A percentile compares a stretch with the other conserved stretches of the same genome.
These are phyloP conservation scores for Sarcophaga caerulescens DNA, from an alignment of 2,888 invertebrate species.

Conservation along the genomic window DNA sequence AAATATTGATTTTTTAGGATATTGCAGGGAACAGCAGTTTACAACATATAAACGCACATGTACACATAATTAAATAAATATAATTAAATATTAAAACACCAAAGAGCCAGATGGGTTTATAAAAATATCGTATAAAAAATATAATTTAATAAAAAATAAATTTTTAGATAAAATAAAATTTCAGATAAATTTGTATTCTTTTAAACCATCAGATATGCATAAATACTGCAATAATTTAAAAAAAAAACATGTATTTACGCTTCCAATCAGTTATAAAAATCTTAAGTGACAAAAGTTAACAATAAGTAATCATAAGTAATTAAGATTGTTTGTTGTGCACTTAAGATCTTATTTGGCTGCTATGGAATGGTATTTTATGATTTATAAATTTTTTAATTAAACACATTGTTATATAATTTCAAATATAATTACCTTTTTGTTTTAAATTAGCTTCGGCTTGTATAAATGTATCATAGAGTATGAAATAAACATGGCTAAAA, in stretches of 20 bases:
- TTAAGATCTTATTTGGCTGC: too few species aligned
- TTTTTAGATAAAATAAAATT: constrained; percentile 13
- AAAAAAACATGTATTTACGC: neutral
- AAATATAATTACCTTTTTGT: constrained; percentile 89
- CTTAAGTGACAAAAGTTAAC: neutral
- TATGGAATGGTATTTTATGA: neutral
- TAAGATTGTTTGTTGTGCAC: too few species aligned
- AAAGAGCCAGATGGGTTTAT: constrained; percentile 48
- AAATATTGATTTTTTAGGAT: constrained; percentile 21
- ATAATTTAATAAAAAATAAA: constrained; percentile 48
- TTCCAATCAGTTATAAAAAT: neutral
- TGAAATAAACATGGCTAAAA: constrained; percentile 97
- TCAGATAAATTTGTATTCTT: too few species aligned
- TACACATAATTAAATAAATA: constrained; percentile 23
- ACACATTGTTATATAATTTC: neutral
- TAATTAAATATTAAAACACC: constrained; percentile 40
- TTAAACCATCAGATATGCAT: too few species aligned
- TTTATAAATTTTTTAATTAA: constrained; percentile 6
- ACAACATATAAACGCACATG: constrained; percentile 53
- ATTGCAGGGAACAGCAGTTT: constrained; percentile 30
- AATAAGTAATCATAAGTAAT: too few species aligned
- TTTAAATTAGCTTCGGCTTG: constrained; percentile 94
- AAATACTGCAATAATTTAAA: neutral
- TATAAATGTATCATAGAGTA: constrained; percentile 96
- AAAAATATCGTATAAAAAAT: constrained; percentile 44